Base-by-base conservation (phyloP, 2,888 invertebrate genomes). In the Pterobdella sp. region DNA sequence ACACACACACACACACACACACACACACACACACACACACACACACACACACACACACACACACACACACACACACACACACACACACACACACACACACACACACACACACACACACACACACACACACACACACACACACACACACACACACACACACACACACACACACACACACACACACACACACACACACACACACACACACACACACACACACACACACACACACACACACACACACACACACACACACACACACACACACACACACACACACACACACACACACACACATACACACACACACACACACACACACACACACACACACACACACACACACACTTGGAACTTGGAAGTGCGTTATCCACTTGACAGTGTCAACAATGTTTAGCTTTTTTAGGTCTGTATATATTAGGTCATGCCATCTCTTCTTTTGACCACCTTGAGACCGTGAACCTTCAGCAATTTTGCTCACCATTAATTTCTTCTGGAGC, bases 321-420 rank as follows among this genome's bases (percentile, higher is more conserved):
- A 42, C n/a, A n/a, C n/a, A n/a, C n/a, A n/a, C n/a, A n/a, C n/a
- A n/a, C 64, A 63, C 64, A 14, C n/a, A n/a, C 77, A 86, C 85
- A 80, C 98, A 10, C 99, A 99, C 84, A 98, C 99, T 85, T 87
- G 98, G 72, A 87, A 89, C n/a, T n/a, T n/a, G n/a, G n/a, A n/a
- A n/a, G n/a, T n/a, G n/a, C n/a, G n/a, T n/a, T n/a, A n/a, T n/a
- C n/a, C n/a, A n/a, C n/a, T n/a, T n/a, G n/a, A n/a, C n/a, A n/a
- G n/a, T n/a, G n/a, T n/a, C n/a, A n/a, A n/a, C n/a, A n/a, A n/a
- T n/a, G n/a, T n/a, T n/a, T n/a, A n/a, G n/a, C n/a, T n/a, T n/a
- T n/a, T n/a, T n/a, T n/a, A n/a, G n/a, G n/a, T n/a, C n/a, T n/a
- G n/a, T n/a, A n/a, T n/a, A n/a, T n/a, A n/a, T n/a, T n/a, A n/a